Conservation (phyloP, 2,888 invertebrate genomes). For the Pogonocherus hispidulus region DNA sequence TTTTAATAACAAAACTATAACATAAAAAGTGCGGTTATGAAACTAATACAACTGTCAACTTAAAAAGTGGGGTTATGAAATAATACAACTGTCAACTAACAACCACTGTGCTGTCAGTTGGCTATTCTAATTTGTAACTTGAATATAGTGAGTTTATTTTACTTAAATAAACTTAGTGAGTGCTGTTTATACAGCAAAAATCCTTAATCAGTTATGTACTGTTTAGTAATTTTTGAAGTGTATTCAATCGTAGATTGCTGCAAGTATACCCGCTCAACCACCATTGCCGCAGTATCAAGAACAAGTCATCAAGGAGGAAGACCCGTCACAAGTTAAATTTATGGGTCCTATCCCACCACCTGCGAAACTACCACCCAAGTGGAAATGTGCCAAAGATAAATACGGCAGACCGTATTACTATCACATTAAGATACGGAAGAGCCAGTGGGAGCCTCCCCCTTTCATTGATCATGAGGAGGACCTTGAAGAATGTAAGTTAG, state of each 20-base stretch:
- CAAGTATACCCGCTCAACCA: slow-evolving; percentile 55
- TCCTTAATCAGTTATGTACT: too few relatives aligned
- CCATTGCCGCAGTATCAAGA: slow-evolving; percentile 50
- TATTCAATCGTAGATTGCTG: slow-evolving; percentile 33
- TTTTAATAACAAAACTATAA: too few relatives aligned
- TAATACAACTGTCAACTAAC: too few relatives aligned
- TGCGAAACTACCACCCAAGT: slow-evolving; percentile 83
- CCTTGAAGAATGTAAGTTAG: slow-evolving; percentile 55
- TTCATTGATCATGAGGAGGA: slow-evolving; percentile 43
- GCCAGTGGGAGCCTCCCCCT: slow-evolving; percentile 84
- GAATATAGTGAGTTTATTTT: too few relatives aligned
- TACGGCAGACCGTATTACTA: slow-evolving; percentile 94
- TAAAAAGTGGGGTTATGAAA: too few relatives aligned
- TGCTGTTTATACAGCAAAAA: too few relatives aligned
- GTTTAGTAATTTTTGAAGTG: neutral
- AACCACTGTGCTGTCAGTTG: too few relatives aligned
- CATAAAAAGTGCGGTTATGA: too few relatives aligned
- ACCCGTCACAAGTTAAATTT: slow-evolving; percentile 63
- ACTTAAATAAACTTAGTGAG: too few relatives aligned
- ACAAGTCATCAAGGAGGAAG: slow-evolving; percentile 42
- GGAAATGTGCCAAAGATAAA: slow-evolving; percentile 87
- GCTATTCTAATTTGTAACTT: too few relatives aligned
- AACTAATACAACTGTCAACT: too few relatives aligned
- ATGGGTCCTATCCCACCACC: slow-evolving; percentile 69
- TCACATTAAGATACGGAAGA: slow-evolving; percentile 82